Base-by-base conservation (phyloP, 2,797 vertebrate species). In the Denticeps clupeoides region DNA sequence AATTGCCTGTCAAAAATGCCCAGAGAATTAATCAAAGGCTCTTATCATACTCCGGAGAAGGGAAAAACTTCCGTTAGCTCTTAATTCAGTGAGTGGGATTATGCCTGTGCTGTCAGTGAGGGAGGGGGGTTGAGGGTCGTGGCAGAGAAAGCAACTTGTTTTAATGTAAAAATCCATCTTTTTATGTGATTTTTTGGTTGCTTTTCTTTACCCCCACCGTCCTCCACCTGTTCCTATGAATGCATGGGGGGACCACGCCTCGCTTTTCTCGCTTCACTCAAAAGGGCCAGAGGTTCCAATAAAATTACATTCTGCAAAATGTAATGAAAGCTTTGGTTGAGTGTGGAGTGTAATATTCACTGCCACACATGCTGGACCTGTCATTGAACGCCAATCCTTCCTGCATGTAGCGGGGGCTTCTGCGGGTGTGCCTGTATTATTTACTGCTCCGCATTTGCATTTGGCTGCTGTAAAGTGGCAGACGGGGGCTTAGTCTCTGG, bases 41-140 rank as follows among this genome's bases (percentile, higher is more conserved):
- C 60, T 66, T 68, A 67, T 75, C 65, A 53, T 61, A 23, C 55
- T 53, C 45, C 55, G 56, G 59, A 64, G 56, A 49, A 55, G 9
- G 28, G 38, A 47, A 35, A 2, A 73, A 67, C 69, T 70, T 68
- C 69, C 57, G 58, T 67, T 44, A 67, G 57, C 61, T 74, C 78
- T 78, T 79, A 68, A 73, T 77, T 72, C 58, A 45, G 27, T 56
- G 56, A 68, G 75, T 61, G 68, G 57, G 70, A 76, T 78, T 71
- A 77, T 65, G 65, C 49, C 41, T 53, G 41, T 64, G 49, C 24
- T 47, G 49, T 45, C 62, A 47, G 44, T 44, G 13, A 48, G 28
- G 40, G 43, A 22, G 13, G 32, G n/a, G n/a, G n/a, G n/a, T n/a
- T n/a, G n/a, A 29, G 24, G 47, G 45, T 53, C 44, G 48, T 32